phyloP scores from a whole-genome alignment of 2,888 invertebrate genomes.

The Orthosia incerta region DNA sequence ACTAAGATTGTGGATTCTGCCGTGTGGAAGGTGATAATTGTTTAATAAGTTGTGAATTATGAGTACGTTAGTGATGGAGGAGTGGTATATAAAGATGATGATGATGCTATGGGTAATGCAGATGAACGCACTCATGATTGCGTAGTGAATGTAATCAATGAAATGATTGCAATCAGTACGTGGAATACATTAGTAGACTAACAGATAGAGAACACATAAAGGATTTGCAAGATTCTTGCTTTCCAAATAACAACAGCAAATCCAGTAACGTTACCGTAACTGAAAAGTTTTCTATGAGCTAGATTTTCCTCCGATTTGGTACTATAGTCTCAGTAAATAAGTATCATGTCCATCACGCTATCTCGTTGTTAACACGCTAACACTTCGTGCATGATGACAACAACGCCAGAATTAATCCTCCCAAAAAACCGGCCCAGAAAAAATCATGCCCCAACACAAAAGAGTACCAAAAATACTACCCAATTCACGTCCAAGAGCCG shows the following conservation, averaged over 20 bases:
- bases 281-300: not conserved
- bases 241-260: not conserved
- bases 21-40: slow-evolving; percentile 30
- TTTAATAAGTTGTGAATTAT: slow-evolving; percentile 25
- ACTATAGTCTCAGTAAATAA: not conserved
- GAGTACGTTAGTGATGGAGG: not conserved
- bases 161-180: too few species aligned
- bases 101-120: not conserved
- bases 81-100: not conserved
- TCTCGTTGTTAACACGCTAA: not conserved
- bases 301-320: not conserved
- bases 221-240: not conserved
- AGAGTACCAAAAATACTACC: slow-evolving; percentile 5
- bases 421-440: slow-evolving; percentile 7
- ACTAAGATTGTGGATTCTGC: slow-evolving; percentile 40
- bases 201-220: not conserved
- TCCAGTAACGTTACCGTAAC: too few species aligned
- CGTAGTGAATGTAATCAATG: too few species aligned
- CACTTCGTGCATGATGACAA: slow-evolving; percentile 15
- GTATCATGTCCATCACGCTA: not conserved
- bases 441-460: not conserved
- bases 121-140: not conserved
- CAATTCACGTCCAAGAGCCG: slow-evolving; percentile 26
- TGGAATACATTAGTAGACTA: not conserved
- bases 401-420: not conserved